Percentiles rank a stretch among this genome's conserved stretches.
These are phyloP conservation scores for Istiophorus platypterus DNA, from an alignment of 2,113 vertebrate species.

Conservation along the genomic window DNA sequence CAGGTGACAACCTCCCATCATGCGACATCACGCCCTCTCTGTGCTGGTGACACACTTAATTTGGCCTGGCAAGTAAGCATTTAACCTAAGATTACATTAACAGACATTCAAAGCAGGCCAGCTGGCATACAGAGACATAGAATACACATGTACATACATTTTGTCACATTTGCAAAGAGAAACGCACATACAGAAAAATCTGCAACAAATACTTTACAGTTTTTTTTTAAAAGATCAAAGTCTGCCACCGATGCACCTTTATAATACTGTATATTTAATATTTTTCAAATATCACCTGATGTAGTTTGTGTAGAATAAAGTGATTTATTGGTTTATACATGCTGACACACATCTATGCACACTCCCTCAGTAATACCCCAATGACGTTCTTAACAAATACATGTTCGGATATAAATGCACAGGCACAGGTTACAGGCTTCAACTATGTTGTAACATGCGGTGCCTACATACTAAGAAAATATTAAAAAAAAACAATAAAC, in stretches of 20 bases:
- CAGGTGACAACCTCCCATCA: constrained; percentile 80
- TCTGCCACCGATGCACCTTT: background rate
- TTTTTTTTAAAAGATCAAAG: background rate
- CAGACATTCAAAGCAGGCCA: constrained; percentile 66
- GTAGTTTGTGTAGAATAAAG: background rate
- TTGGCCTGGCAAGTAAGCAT: constrained; percentile 78
- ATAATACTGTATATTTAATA: background rate
- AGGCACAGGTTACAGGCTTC: background rate
- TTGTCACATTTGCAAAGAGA: background rate
- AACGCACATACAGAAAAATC: background rate
- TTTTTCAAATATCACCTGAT: background rate
- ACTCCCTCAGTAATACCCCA: background rate
- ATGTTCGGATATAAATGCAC: background rate
- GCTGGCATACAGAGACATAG: constrained; percentile 37
- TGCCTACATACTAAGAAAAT: background rate
- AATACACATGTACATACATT: background rate
- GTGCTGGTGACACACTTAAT: constrained; percentile 68
- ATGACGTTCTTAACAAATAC: background rate
- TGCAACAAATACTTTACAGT: background rate
- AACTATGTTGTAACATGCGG: constrained; percentile 2
- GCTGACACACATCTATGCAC: background rate
- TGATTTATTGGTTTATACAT: constrained; percentile 5
- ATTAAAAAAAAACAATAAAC: background rate
- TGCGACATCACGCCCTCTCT: constrained; percentile 62
- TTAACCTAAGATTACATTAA: constrained; percentile 74